Conservation (phyloP, 2,888 invertebrate species). For the Mantis religiosa region DNA sequence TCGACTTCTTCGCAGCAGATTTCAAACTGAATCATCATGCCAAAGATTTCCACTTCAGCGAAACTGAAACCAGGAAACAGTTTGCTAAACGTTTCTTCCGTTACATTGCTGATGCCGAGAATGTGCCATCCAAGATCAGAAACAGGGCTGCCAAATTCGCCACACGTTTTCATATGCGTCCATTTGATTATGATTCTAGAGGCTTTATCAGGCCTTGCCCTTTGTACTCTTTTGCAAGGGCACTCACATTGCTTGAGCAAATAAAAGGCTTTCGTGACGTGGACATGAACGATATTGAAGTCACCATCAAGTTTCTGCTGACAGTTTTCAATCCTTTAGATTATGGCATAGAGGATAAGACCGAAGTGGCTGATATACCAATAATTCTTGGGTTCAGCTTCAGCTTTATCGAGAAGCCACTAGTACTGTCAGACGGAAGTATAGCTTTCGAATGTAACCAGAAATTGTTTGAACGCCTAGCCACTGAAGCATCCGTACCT, state of each 20-base stretch:
- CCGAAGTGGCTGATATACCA: not conserved
- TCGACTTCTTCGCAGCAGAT: not conserved
- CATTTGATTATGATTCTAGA: not conserved
- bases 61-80: not conserved
- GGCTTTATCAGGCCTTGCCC: not conserved
- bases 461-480: not conserved
- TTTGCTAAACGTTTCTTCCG: not conserved
- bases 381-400: not conserved
- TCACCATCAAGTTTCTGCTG: not conserved
- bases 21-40: not conserved
- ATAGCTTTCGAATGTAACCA: not conserved
- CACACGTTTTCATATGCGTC: not conserved
- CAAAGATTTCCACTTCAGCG: not conserved
- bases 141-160: not conserved
- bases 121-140: not conserved
- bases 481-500: not conserved
- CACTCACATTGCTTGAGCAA: not conserved
- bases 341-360: not conserved
- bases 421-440: not conserved
- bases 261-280: not conserved
- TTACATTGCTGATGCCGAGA: not conserved
- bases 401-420: not conserved
- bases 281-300: not conserved
- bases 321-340: not conserved
- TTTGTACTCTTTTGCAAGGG: not conserved